A percentile compares a stretch with the other conserved stretches of the same genome.
phyloP scores from a whole-genome alignment of 2,113 vertebrate genomes.

The Sinocyclocheilus maitianheensis region DNA sequence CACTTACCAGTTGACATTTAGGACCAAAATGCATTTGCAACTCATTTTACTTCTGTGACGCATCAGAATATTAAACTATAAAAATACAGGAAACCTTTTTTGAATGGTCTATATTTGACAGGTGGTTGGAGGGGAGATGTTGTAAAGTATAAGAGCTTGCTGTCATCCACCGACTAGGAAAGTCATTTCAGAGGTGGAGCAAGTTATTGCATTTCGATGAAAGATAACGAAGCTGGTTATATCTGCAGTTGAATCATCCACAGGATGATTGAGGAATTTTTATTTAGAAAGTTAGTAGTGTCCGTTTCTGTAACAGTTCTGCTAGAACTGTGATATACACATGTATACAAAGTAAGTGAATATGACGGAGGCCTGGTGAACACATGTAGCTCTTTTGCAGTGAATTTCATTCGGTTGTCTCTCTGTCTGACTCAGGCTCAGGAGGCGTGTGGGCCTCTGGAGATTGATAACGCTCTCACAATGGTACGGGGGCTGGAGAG shows the following conservation, averaged over 20 bases:
- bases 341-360: neutral
- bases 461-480: slow-evolving; percentile 92
- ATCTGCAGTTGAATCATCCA: neutral
- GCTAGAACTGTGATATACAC: neutral
- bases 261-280: neutral
- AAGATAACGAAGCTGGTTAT: neutral
- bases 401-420: neutral
- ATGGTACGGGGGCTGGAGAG: slow-evolving; percentile 89
- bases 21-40: neutral
- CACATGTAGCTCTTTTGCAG: neutral
- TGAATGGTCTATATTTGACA: neutral
- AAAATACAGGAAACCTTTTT: neutral
- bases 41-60: neutral
- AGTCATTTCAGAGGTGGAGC: neutral
- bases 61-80: neutral
- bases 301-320: neutral
- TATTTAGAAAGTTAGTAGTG: too few species aligned
- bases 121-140: neutral
- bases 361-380: neutral
- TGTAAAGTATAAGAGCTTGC: neutral
- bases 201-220: neutral
- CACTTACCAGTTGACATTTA: neutral
- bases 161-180: neutral
- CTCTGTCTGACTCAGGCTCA: slow-evolving; percentile 80
- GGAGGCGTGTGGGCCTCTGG: slow-evolving; percentile 93